phyloP scores from a whole-genome alignment of 2,113 vertebrate genomes.

The Piprites chloris region DNA sequence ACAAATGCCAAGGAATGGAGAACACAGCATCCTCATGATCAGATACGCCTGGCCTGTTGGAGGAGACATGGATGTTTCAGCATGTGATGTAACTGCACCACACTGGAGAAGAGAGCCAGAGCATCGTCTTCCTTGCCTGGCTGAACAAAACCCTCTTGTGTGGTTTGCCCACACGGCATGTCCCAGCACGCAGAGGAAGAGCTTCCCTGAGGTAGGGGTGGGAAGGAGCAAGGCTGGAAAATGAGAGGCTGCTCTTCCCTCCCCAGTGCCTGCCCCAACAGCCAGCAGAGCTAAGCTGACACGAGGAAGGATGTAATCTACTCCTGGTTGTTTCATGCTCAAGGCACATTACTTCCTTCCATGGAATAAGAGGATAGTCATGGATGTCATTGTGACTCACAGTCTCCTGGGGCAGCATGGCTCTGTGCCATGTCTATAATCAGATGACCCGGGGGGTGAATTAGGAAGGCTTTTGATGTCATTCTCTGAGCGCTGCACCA shows the following conservation, averaged over 20 bases:
- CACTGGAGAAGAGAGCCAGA: background rate
- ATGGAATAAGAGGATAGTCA: constrained; percentile 25
- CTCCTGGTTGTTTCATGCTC: background rate
- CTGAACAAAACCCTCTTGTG: background rate
- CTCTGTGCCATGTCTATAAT: constrained; percentile 17
- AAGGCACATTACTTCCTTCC: constrained; percentile 36
- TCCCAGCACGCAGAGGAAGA: background rate
- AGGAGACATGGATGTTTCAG: background rate
- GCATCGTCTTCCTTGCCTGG: background rate
- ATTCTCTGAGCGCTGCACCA: background rate
- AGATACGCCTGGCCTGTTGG: background rate
- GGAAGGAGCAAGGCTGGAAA: background rate
- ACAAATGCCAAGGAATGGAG: background rate
- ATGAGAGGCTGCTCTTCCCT: background rate
- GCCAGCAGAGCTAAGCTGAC: background rate
- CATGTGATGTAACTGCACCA: background rate
- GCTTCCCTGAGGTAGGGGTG: background rate
- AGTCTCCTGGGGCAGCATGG: background rate
- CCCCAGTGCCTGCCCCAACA: background rate
- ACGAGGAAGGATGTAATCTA: constrained; percentile 28
- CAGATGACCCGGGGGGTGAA: background rate
- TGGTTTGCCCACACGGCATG: background rate
- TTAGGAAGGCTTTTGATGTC: constrained; percentile 55
- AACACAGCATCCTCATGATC: constrained; percentile 4
- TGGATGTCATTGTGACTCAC: background rate